Percentiles rank a stretch among this genome's conserved stretches.
Evolutionary conservation across 2,888 invertebrate species (phyloP).

Genomic region (Yponomeuta malinellus): DNA sequence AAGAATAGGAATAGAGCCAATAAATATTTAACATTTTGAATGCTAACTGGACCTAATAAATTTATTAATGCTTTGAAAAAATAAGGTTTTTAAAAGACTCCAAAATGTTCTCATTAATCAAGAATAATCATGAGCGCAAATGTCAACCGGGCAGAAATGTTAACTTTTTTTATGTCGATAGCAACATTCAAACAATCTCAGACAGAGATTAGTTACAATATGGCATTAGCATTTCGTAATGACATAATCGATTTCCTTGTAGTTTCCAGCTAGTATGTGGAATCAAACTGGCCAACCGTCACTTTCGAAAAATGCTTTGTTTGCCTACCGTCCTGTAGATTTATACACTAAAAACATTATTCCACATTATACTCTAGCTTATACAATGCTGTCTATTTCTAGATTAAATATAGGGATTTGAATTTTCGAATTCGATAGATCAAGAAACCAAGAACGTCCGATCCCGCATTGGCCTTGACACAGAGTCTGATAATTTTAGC

Average conservation of each 20-base stretch:
- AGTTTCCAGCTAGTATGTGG: background rate
- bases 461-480: constrained; percentile 11
- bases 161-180: too few species aligned
- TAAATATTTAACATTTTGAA: too few species aligned
- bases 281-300: background rate
- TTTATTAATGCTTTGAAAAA: too few species aligned
- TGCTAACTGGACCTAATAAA: too few species aligned
- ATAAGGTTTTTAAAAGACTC: background rate
- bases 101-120: background rate
- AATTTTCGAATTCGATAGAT: background rate
- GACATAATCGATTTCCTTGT: background rate
- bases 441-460: background rate
- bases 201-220: too few species aligned
- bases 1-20: too few species aligned
- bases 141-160: background rate
- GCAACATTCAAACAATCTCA: too few species aligned
- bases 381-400: too few species aligned
- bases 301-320: background rate
- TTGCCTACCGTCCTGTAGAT: background rate
- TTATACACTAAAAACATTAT: too few species aligned
- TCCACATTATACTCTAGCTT: too few species aligned
- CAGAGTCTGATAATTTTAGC: constrained; percentile 13
- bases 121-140: background rate
- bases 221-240: background rate
- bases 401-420: too few species aligned